Conservation (phyloP, 2,113 vertebrate species). For the Neotragus moschatus region DNA sequence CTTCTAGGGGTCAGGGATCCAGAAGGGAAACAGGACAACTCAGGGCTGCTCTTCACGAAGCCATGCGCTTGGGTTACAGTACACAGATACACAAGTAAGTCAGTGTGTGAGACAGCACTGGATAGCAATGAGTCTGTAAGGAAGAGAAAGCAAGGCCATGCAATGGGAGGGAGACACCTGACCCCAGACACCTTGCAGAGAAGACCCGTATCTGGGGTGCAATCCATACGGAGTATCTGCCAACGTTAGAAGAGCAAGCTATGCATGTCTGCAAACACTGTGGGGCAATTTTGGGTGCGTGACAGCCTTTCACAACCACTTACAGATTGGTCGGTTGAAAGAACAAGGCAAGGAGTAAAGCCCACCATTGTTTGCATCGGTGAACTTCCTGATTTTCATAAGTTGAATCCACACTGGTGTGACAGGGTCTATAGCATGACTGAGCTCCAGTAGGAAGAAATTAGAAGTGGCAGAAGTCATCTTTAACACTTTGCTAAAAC, state of each 20-base stretch:
- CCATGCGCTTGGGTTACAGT: accelerated
- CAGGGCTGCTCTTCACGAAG: too few relatives aligned
- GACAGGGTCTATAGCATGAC: background rate
- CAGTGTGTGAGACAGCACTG: background rate
- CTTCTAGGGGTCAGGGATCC: background rate
- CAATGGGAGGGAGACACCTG: background rate
- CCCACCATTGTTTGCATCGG: accelerated
- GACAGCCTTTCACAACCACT: background rate
- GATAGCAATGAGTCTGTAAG: too few relatives aligned
- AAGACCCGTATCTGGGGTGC: accelerated
- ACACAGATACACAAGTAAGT: background rate
- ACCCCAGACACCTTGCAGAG: background rate
- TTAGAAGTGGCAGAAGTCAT: background rate
- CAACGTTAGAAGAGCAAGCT: background rate
- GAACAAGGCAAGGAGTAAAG: background rate
- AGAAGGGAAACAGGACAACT: background rate
- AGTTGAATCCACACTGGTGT: background rate
- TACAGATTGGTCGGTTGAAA: background rate
- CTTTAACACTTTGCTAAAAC: background rate
- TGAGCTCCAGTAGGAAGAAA: background rate
- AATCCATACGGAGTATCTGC: accelerated
- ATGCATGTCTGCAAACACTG: accelerated
- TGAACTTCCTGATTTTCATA: background rate
- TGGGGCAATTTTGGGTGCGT: accelerated
- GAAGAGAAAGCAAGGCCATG: background rate